Base-by-base conservation (phyloP, 2,113 vertebrate species). In the Oncorhynchus clarkii region DNA sequence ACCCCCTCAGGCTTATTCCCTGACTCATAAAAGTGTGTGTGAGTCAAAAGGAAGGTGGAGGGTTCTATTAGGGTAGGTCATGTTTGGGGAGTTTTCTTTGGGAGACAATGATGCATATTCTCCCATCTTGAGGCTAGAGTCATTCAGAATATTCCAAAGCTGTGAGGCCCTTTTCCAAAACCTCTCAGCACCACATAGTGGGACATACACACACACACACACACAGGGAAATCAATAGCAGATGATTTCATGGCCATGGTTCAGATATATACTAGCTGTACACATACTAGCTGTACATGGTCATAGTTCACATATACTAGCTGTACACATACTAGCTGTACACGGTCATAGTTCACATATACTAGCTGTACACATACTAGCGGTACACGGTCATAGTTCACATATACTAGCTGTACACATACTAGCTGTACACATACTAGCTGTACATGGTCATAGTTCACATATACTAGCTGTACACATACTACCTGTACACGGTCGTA, bases 81-180 rank as follows among this genome's bases (percentile, higher is more conserved):
- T 18, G 6, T 34, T 34, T 34, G 34, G 0, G 34, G 34, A 34
- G 34, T 34, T 34, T 34, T 34, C 34, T 34, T 7, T 34, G 34
- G 34, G 34, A 34, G 77, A 81, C 87, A 88, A 24, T 39, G 78
- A 84, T 85, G 82, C 87, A 86, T 85, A 82, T 85, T 82, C 82
- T 80, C 6, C 34, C 34, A 34, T 34, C 26, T 87, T 86, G 75
- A 79, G 34, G 34, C 34, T 54, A 4, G 1, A 85, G 85, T 80
- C 71, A 69, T 84, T 89, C 69, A n/a, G 22, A 59, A 81, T 88
- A 91, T 92, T 92, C 90, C 86, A 82, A 71, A 90, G 86, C 87
- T 86, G 87, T 91, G 87, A 87, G 86, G 81, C 82, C 69, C 13
- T 26, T 75, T 78, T 76, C 76, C 74, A 78, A 20, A 29, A 12